Evolutionary conservation across 2,797 vertebrate species (phyloP).

Genomic region (Agapornis canus): DNA sequence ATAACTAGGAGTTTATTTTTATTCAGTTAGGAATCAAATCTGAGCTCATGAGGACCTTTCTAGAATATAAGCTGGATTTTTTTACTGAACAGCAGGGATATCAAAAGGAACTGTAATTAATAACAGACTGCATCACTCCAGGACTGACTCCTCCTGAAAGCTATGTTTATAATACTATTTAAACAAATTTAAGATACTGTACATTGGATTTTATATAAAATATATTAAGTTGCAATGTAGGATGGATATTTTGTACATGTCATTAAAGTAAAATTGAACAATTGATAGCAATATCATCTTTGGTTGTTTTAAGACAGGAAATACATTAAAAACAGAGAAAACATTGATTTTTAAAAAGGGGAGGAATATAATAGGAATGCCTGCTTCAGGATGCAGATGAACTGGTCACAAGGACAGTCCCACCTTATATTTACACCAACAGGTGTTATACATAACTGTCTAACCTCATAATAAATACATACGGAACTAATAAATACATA

Average conservation of each 20-base stretch:
- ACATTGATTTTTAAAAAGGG: not conserved
- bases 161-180: conserved; percentile 72
- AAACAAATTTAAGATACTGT: conserved; percentile 71
- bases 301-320: conserved; percentile 18
- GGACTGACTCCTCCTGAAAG: conserved; percentile 47
- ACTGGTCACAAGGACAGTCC: not conserved
- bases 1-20: not conserved
- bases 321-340: not conserved
- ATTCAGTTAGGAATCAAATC: not conserved
- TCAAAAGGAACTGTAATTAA: conserved; percentile 37
- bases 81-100: conserved; percentile 5
- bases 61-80: conserved; percentile 6
- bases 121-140: not conserved
- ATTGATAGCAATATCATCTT: not conserved
- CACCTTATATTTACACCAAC: not conserved
- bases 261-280: conserved; percentile 61
- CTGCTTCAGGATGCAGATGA: not conserved
- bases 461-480: not conserved
- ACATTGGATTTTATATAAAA: conserved; percentile 70
- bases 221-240: conserved; percentile 53
- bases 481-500: not conserved
- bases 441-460: not conserved
- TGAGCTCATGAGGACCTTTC: not conserved
- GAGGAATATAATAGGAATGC: not conserved
- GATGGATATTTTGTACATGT: conserved; percentile 57